phyloP scores from a whole-genome alignment of 23 tunicate genomes.

The Halocynthia roretzi region DNA sequence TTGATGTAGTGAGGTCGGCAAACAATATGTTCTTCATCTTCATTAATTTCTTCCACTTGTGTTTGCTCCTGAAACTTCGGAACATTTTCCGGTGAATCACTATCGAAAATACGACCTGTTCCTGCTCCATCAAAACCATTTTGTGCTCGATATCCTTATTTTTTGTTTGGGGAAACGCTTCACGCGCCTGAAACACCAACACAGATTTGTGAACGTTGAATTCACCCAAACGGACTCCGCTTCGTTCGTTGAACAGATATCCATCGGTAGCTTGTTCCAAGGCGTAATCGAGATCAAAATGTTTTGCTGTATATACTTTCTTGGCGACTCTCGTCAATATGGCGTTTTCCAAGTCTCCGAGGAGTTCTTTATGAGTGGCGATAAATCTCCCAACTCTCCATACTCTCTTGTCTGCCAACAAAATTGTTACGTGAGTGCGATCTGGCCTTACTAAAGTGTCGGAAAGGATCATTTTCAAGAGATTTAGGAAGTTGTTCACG shows the following conservation, averaged over 20 bases:
- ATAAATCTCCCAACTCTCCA: constrained; percentile 30
- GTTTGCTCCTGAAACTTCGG: constrained; percentile 11
- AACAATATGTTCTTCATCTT: constrained; percentile 20
- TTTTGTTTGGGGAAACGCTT: neutral
- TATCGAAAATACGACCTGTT: constrained; percentile 13
- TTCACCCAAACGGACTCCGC: constrained; percentile 21
- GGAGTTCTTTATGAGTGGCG: constrained; percentile 2
- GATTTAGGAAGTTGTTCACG: neutral
- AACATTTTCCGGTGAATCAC: constrained; percentile 17
- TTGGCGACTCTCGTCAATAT: neutral
- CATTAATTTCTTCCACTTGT: constrained; percentile 6
- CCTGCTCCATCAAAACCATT: neutral
- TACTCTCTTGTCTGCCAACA: constrained; percentile 19
- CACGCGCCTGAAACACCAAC: constrained; percentile 23
- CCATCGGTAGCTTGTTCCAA: neutral
- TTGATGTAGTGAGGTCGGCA: neutral
- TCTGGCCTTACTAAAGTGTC: neutral
- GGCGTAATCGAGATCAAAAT: constrained; percentile 31
- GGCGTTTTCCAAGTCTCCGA: neutral
- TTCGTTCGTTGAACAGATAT: neutral
- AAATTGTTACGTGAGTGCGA: constrained; percentile 23
- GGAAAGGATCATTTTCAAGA: neutral
- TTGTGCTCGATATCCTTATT: constrained; percentile 1
- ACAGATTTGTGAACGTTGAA: constrained; percentile 16
- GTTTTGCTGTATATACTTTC: neutral